A percentile compares a stretch with the other conserved stretches of the same genome.
These are phyloP conservation scores for Anthonomus grandis DNA, from an alignment of 1,140 invertebrate genomes.

Conservation along the genomic window DNA sequence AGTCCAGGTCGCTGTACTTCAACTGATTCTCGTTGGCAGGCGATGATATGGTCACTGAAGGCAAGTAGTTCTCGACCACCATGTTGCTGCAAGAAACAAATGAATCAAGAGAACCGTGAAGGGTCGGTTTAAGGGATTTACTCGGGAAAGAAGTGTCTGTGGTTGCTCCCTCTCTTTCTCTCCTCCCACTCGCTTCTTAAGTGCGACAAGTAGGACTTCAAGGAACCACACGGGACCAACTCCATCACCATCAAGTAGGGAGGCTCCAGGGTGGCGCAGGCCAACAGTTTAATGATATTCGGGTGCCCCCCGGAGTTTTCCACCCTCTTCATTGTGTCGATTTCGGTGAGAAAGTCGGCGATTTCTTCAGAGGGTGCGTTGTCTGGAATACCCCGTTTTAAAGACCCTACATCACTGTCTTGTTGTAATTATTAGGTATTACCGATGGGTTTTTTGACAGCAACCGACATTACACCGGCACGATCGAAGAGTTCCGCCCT, in stretches of 20 bases:
- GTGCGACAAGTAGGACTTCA: constrained; percentile 53
- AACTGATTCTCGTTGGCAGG: constrained; percentile 1
- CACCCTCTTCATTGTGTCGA: constrained; percentile 74
- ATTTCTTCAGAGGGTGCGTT: constrained; percentile 57
- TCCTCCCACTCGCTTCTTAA: constrained; percentile 42
- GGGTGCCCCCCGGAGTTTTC: constrained; percentile 60
- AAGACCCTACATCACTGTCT: not conserved
- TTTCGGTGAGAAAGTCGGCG: constrained; percentile 70
- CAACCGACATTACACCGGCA: constrained; percentile 55
- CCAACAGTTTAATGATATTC: constrained; percentile 75
- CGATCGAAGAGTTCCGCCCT: constrained; percentile 55
- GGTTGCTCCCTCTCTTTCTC: constrained; percentile 17
- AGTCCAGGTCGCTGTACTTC: constrained; percentile 20
- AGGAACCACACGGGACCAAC: constrained; percentile 73
- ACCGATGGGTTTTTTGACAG: constrained; percentile 72
- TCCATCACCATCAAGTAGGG: constrained; percentile 75
- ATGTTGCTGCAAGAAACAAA: constrained; percentile 18
- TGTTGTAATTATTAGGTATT: constrained; percentile 9
- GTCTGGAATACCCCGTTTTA: constrained; percentile 35
- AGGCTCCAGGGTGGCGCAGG: constrained; percentile 68
- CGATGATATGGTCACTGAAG: not conserved
- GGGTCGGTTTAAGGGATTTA: constrained; percentile 28
- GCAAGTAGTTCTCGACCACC: constrained; percentile 19
- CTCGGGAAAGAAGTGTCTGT: constrained; percentile 34
- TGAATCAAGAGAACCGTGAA: too few species aligned